Evolutionary conservation across 2,797 vertebrate species (phyloP).

Genomic region (Morelia viridis): DNA sequence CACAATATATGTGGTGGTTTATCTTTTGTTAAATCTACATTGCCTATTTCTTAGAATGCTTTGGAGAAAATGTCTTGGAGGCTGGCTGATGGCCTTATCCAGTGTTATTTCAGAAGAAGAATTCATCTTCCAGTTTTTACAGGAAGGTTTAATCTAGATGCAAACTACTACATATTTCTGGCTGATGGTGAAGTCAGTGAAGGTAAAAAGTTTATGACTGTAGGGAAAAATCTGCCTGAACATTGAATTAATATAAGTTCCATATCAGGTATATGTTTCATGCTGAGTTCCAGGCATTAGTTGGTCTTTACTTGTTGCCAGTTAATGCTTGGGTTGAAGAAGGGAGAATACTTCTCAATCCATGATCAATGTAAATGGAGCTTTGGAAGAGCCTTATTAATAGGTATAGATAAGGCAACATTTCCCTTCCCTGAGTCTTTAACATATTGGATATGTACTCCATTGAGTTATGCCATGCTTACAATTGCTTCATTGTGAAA

Average conservation of each 20-base stretch:
- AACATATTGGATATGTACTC: not conserved
- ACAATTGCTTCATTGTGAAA: not conserved
- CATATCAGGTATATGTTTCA: not conserved
- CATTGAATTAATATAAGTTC: not conserved
- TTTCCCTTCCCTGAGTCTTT: not conserved
- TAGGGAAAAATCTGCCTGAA: not conserved
- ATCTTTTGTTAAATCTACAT: not conserved
- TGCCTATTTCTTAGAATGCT: slow-evolving; percentile 67
- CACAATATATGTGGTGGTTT: not conserved
- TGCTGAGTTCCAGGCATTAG: not conserved
- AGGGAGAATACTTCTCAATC: not conserved
- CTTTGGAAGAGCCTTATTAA: not conserved
- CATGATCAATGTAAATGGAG: not conserved
- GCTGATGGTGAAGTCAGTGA: slow-evolving; percentile 77
- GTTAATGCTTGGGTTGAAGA: not conserved
- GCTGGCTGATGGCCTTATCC: slow-evolving; percentile 77
- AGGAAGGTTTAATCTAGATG: slow-evolving; percentile 77
- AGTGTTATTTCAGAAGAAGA: slow-evolving; percentile 83
- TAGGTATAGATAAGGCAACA: not conserved
- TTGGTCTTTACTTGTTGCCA: not conserved
- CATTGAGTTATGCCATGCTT: not conserved
- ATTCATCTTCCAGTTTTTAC: slow-evolving; percentile 62
- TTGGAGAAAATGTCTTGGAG: slow-evolving; percentile 80
- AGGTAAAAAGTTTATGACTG: slow-evolving; percentile 66
- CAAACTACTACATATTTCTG: slow-evolving; percentile 84